Evolutionary conservation across 2,888 invertebrate genomes (phyloP).

Genomic region (Corythucha ciliata): DNA sequence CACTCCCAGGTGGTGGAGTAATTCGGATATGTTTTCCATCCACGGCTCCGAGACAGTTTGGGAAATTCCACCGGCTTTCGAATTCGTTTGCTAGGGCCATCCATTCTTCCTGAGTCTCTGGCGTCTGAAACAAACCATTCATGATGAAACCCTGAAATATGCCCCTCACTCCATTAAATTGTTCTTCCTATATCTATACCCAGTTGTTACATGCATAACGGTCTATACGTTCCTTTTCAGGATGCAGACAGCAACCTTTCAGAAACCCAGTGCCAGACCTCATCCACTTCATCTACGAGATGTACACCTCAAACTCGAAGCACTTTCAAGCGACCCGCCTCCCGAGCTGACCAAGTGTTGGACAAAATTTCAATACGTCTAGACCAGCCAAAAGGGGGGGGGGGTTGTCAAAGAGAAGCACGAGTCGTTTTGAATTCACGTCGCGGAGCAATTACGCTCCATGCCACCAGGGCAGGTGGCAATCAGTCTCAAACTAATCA

Average conservation of each 20-base stretch:
- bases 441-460: conserved; percentile 17
- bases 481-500: conserved; percentile 20
- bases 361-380: conserved; percentile 17
- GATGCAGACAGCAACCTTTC: conserved; percentile 3
- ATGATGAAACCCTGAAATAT: background rate
- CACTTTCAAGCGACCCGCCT: conserved; percentile 18
- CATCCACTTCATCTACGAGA: conserved; percentile 11
- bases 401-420: conserved; percentile 2
- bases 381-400: conserved; percentile 11
- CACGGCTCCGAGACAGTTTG: conserved; percentile 16
- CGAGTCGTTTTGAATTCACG: conserved; percentile 21
- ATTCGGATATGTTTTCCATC: conserved; percentile 18
- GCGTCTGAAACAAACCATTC: conserved; percentile 19
- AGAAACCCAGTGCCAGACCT: background rate
- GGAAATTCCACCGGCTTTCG: conserved; percentile 24
- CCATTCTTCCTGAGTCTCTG: conserved; percentile 8
- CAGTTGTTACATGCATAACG: background rate
- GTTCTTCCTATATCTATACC: background rate
- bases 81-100: conserved; percentile 17
- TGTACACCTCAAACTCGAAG: background rate
- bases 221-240: conserved; percentile 4
- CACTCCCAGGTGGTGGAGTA: conserved; percentile 23
- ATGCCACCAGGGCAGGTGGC: conserved; percentile 16
- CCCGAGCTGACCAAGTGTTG: conserved; percentile 23
- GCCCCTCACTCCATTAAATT: background rate